A percentile compares a stretch with the other conserved stretches of the same genome.
Conservation (phyloP, 2,888 invertebrate species). For the Sclerodermus sp. region DNA sequence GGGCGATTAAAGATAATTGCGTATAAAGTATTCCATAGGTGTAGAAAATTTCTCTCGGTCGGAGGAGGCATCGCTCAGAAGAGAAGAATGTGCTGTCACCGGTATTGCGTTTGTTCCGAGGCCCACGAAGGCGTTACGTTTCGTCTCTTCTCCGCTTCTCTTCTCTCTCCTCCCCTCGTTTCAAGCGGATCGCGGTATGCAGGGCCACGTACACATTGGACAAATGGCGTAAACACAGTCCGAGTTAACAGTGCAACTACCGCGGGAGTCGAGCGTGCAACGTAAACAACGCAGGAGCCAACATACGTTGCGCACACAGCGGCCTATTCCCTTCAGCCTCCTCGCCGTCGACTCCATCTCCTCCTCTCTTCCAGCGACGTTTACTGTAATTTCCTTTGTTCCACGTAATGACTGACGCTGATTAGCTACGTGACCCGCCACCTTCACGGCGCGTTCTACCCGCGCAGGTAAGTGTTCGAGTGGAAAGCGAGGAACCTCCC, state of each 20-base stretch:
- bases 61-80: too few species aligned
- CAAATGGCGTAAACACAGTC: conserved; percentile 25
- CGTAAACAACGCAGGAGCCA: too few species aligned
- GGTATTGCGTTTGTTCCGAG: too few species aligned
- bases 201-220: conserved; percentile 20
- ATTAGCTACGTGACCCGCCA: conserved; percentile 39
- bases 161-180: too few species aligned
- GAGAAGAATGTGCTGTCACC: too few species aligned
- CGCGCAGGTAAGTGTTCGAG: too few species aligned
- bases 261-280: background rate
- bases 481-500: conserved; percentile 1
- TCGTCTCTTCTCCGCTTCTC: background rate
- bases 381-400: conserved; percentile 31
- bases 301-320: background rate
- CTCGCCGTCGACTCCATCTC: background rate
- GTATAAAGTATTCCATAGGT: too few species aligned
- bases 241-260: conserved; percentile 17
- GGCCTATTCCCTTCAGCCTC: background rate
- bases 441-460: conserved; percentile 18
- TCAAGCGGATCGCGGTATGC: conserved; percentile 20
- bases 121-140: background rate
- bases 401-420: conserved; percentile 34
- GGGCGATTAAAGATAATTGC: too few species aligned
- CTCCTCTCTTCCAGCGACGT: conserved; percentile 1
- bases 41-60: too few species aligned